Conservation (phyloP, 2,888 invertebrate species). For the Limnephilus rhombicus region DNA sequence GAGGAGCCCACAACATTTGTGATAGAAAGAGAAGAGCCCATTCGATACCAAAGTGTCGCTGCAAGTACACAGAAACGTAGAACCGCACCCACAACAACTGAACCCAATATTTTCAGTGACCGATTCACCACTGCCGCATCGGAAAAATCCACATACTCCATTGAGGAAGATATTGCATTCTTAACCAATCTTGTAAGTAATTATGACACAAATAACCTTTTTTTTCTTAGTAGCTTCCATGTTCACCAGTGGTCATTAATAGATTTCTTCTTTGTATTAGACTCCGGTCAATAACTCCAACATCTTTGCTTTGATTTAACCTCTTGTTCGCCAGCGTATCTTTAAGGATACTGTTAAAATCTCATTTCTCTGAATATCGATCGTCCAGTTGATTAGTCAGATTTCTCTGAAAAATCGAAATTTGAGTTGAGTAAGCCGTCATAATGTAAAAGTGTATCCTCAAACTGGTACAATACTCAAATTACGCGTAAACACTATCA, state of each 20-base stretch:
- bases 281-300: too few species aligned
- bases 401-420: too few species aligned
- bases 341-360: too few species aligned
- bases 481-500: too few species aligned
- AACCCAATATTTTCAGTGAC: not conserved
- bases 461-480: too few species aligned
- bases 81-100: constrained; percentile 29
- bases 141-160: constrained; percentile 75
- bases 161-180: constrained; percentile 79
- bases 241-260: not conserved
- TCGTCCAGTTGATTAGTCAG: too few species aligned
- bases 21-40: constrained; percentile 66
- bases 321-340: too few species aligned
- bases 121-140: constrained; percentile 67
- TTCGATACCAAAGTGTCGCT: constrained; percentile 60
- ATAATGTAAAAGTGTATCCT: too few species aligned
- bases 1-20: constrained; percentile 69
- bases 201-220: not conserved
- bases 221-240: not conserved
- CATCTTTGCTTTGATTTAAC: too few species aligned
- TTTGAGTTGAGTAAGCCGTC: too few species aligned
- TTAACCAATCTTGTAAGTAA: constrained; percentile 79
- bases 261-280: not conserved
- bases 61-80: constrained; percentile 68
- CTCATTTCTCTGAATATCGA: too few species aligned